Percentiles rank a stretch among this genome's conserved stretches.
Evolutionary conservation across 2,113 vertebrate species (phyloP).

Genomic region (Pampusana beccarii): DNA sequence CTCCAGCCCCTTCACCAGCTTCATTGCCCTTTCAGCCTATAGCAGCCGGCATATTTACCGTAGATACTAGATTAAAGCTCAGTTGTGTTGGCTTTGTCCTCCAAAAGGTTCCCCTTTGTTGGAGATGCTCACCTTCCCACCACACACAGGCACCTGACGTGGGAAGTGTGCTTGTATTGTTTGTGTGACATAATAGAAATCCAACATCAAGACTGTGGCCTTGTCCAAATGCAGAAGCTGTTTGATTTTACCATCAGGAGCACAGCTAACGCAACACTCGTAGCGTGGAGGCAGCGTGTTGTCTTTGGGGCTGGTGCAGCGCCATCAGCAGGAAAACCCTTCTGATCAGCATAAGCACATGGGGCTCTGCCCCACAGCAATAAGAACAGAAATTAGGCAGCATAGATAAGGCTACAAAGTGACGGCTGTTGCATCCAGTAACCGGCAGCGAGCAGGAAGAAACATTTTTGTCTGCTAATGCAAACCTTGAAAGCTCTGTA

Average conservation of each 20-base stretch:
- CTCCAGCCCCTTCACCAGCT: too few species aligned
- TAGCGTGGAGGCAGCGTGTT: accelerated
- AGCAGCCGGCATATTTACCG: background rate
- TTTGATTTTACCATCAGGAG: background rate
- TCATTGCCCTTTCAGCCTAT: background rate
- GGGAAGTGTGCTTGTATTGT: background rate
- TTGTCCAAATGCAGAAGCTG: background rate
- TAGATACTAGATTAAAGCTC: background rate
- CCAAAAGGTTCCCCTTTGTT: background rate
- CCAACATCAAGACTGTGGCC: background rate
- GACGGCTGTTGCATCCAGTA: background rate
- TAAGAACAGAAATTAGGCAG: background rate
- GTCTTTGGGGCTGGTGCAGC: background rate
- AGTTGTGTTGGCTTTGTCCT: background rate
- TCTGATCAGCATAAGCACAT: background rate
- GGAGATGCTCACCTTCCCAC: background rate
- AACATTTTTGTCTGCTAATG: background rate
- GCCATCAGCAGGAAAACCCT: background rate
- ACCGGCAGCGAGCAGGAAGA: background rate
- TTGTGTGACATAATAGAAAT: background rate
- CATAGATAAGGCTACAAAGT: background rate
- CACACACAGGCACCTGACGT: background rate
- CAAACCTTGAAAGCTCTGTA: background rate
- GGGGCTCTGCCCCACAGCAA: background rate
- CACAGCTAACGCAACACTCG: background rate